Percentiles rank a stretch among this genome's conserved stretches.
phyloP scores from a whole-genome alignment of 2,113 vertebrate genomes.

The Asarcornis scutulata region DNA sequence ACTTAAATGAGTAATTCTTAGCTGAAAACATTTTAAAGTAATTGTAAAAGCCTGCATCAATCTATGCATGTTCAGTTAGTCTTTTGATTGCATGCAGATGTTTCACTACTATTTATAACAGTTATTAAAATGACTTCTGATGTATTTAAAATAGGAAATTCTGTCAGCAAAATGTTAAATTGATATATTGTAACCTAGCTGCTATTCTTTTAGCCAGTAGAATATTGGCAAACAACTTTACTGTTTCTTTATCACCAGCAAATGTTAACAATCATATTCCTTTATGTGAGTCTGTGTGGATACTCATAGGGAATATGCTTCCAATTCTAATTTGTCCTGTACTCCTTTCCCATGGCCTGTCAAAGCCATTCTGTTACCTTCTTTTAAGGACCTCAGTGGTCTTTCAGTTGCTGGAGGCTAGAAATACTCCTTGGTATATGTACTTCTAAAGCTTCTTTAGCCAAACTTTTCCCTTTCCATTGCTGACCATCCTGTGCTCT shows the following conservation, averaged over 20 bases:
- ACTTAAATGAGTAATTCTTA: slow-evolving; percentile 18
- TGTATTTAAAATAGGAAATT: neutral
- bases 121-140: neutral
- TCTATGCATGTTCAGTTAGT: slow-evolving; percentile 55
- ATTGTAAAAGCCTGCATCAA: neutral
- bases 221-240: neutral
- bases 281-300: neutral
- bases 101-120: neutral
- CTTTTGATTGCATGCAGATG: slow-evolving; percentile 63
- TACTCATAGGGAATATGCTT: neutral
- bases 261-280: neutral
- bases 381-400: neutral
- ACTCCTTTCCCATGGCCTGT: neutral
- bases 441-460: neutral
- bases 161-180: neutral
- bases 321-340: neutral
- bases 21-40: neutral
- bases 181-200: neutral
- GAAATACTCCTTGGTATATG: neutral
- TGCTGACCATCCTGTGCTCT: neutral
- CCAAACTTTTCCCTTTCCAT: neutral
- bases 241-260: neutral
- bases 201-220: neutral
- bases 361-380: neutral
- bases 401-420: neutral